Conservation (phyloP, 2,113 vertebrate species). For the Kryptolebias marmoratus region DNA sequence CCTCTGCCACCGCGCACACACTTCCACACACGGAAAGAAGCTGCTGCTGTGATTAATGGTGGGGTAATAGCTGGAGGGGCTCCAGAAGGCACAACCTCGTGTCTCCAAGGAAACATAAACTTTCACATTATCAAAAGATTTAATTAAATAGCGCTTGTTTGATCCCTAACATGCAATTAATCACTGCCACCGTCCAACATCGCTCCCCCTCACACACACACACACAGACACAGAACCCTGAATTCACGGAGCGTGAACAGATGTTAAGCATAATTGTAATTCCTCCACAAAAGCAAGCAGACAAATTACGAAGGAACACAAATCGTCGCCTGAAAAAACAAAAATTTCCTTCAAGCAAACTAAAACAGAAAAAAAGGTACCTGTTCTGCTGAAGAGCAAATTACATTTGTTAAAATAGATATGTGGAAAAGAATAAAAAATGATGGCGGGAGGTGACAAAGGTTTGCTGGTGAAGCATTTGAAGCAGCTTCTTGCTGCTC, state of each 20-base stretch:
- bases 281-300: not conserved
- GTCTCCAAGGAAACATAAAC: conserved; percentile 59
- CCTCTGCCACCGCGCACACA: conserved; percentile 6
- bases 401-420: too few relatives aligned
- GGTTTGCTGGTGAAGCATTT: too few relatives aligned
- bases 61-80: conserved; percentile 33
- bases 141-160: conserved; percentile 69
- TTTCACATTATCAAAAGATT: conserved; percentile 65
- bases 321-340: not conserved
- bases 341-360: not conserved
- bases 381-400: not conserved
- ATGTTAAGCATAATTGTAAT: conserved; percentile 13
- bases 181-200: conserved; percentile 52
- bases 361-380: not conserved
- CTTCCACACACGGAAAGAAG: conserved; percentile 14
- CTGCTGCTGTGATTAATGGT: conserved; percentile 34
- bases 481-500: too few relatives aligned
- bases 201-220: conserved; percentile 5
- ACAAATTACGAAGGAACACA: not conserved
- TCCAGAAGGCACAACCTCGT: conserved; percentile 33
- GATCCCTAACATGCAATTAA: conserved; percentile 59
- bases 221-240: conserved; percentile 1
- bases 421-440: too few relatives aligned
- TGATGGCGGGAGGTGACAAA: too few relatives aligned
- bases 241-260: conserved; percentile 17